Conservation (phyloP, 2,113 vertebrate genomes). For the Ammospiza nelsoni region DNA sequence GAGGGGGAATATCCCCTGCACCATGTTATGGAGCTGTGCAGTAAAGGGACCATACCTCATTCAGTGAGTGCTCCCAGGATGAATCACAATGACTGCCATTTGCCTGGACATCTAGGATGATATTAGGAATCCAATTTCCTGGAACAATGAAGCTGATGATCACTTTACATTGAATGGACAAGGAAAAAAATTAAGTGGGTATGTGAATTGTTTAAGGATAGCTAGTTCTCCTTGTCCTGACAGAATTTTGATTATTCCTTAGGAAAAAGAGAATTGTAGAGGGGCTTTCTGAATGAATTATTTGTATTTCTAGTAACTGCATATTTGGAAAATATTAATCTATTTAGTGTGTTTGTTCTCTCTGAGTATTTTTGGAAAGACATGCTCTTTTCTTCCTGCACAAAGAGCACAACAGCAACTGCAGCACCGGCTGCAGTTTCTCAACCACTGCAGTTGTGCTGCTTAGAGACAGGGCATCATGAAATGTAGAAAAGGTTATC, state of each 20-base stretch:
- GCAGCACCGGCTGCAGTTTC: not conserved
- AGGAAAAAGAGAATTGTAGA: not conserved
- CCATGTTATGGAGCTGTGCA: not conserved
- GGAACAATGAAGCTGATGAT: not conserved
- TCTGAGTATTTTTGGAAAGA: not conserved
- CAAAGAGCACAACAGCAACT: not conserved
- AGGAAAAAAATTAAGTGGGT: not conserved
- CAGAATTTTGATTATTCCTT: not conserved
- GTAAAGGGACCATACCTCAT: conserved; percentile 79
- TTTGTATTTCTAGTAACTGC: not conserved
- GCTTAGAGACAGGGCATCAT: not conserved
- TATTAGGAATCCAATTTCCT: conserved; percentile 76
- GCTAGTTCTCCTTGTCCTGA: not conserved
- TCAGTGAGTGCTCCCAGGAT: conserved; percentile 81
- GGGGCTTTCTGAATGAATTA: not conserved
- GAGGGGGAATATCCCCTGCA: not conserved
- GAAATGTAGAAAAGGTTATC: not conserved
- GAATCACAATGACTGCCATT: conserved; percentile 84
- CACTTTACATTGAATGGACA: not conserved
- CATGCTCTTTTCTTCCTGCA: not conserved
- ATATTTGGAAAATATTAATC: not conserved
- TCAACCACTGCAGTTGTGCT: not conserved
- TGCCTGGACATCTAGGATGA: conserved; percentile 86
- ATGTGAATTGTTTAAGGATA: not conserved
- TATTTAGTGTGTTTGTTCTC: not conserved